Evolutionary conservation across 2,113 vertebrate species (phyloP).

Genomic region (Melanotaenia duboulayi): DNA sequence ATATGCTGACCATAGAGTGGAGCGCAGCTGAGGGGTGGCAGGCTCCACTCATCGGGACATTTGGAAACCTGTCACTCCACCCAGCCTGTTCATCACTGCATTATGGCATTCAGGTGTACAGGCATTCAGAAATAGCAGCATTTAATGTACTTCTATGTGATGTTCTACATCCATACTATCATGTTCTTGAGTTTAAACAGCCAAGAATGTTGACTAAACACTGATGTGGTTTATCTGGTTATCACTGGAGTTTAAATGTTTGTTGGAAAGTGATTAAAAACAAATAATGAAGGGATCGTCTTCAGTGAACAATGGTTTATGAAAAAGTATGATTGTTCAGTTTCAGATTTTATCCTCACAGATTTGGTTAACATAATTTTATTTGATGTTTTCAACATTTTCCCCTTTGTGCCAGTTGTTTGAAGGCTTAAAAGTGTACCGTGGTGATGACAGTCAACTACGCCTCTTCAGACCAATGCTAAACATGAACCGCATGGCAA

Average conservation of each 20-base stretch:
- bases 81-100: constrained; percentile 80
- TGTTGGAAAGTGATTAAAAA: too few species aligned
- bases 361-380: too few species aligned
- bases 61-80: constrained; percentile 88
- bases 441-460: constrained; percentile 86
- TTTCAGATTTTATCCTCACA: too few species aligned
- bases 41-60: constrained; percentile 86
- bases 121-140: not conserved
- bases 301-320: too few species aligned
- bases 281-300: too few species aligned
- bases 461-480: constrained; percentile 90
- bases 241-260: too few species aligned
- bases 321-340: too few species aligned
- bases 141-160: too few species aligned
- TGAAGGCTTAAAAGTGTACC: constrained; percentile 92
- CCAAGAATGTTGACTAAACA: too few species aligned
- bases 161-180: too few species aligned
- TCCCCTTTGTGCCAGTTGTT: constrained; percentile 82
- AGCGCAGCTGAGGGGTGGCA: constrained; percentile 86
- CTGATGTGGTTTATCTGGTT: too few species aligned
- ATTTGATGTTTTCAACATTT: not conserved
- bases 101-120: constrained; percentile 45
- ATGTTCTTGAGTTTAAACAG: too few species aligned
- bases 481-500: constrained; percentile 89
- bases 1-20: constrained; percentile 92